Evolutionary conservation across 2,888 invertebrate species (phyloP).

Genomic region (Ypsolopha scabrella): DNA sequence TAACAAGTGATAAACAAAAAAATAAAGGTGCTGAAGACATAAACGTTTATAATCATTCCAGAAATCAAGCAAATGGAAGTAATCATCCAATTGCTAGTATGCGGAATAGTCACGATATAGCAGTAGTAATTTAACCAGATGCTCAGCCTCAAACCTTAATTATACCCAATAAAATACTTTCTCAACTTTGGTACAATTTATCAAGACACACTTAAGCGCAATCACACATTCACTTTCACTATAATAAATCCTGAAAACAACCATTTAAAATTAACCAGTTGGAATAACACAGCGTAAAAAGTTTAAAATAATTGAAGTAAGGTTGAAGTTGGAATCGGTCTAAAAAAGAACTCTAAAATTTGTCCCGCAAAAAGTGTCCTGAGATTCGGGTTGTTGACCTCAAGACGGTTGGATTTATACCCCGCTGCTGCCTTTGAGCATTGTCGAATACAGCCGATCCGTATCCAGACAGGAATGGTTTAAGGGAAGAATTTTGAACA

Average conservation of each 20-base stretch:
- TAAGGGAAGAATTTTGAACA: background rate
- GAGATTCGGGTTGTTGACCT: constrained; percentile 28
- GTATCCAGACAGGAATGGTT: constrained; percentile 20
- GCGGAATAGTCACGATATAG: background rate
- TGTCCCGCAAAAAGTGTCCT: constrained; percentile 57
- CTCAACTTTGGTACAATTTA: background rate
- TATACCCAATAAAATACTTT: background rate
- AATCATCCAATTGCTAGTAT: background rate
- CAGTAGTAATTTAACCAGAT: background rate
- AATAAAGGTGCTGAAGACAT: no score
- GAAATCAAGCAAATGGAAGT: background rate
- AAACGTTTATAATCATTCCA: background rate
- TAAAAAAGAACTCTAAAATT: constrained; percentile 53
- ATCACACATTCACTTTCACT: constrained; percentile 4
- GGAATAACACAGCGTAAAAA: constrained; percentile 45
- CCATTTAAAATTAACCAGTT: constrained; percentile 27
- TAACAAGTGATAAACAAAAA: no score
- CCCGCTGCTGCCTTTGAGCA: constrained; percentile 1
- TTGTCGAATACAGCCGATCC: constrained; percentile 18
- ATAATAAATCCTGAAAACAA: constrained; percentile 19
- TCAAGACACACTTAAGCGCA: background rate
- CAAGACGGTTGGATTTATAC: constrained; percentile 4
- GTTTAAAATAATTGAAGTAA: constrained; percentile 59
- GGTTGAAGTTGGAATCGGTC: constrained; percentile 15
- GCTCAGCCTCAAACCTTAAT: background rate